Percentiles rank a stretch among this genome's conserved stretches.
These are phyloP conservation scores for Ricordea florida DNA, from an alignment of 92 coral and sea anemone species.

Conservation along the genomic window DNA sequence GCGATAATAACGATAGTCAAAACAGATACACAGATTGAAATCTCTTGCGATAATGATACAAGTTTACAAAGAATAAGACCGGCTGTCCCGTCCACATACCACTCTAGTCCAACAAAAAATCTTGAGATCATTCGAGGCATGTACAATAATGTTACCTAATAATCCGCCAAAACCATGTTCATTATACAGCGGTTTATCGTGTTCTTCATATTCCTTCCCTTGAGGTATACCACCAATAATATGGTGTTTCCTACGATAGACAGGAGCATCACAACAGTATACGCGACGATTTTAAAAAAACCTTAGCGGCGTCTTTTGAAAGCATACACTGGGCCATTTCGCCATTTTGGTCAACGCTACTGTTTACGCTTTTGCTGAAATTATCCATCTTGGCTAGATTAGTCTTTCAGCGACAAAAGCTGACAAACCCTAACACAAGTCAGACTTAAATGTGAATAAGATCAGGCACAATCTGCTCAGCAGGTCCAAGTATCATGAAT, in stretches of 20 bases:
- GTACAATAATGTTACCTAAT: background rate
- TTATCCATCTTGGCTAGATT: no score
- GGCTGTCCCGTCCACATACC: background rate
- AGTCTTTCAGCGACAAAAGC: no score
- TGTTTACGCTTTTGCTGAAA: no score
- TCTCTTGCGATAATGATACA: slow-evolving; percentile 16
- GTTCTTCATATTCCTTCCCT: background rate
- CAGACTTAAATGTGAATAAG: no score
- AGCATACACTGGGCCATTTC: no score
- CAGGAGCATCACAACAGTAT: background rate
- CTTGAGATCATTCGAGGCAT: slow-evolving; percentile 33
- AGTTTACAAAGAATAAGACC: slow-evolving; percentile 12
- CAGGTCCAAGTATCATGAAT: no score
- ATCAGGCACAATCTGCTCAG: no score
- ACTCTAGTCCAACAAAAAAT: background rate
- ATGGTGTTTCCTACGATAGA: slow-evolving; percentile 3
- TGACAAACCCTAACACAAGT: no score
- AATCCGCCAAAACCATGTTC: slow-evolving; percentile 29
- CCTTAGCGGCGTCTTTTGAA: no score
- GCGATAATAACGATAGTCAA: slow-evolving; percentile 18
- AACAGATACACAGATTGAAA: slow-evolving; percentile 9
- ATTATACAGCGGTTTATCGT: slow-evolving; percentile 7
- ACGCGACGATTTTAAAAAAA: background rate
- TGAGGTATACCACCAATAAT: slow-evolving; percentile 2
- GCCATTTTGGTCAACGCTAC: no score